These are phyloP conservation scores for Pseudomyrmex sp. DNA, from an alignment of 1,140 invertebrate species.

Conservation along the genomic window DNA sequence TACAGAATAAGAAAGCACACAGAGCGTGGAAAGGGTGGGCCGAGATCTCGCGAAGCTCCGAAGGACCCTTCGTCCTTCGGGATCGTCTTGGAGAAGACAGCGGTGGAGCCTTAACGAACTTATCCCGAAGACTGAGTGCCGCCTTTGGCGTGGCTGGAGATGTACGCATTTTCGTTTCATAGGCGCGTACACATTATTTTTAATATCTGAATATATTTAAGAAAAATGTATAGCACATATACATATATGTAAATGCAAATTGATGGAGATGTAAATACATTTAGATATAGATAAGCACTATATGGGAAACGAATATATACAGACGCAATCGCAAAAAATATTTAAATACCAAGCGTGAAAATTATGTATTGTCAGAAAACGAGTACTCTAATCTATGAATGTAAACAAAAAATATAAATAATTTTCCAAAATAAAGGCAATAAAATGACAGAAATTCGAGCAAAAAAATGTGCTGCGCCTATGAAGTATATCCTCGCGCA, in stretches of 20 bases:
- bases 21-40: slow-evolving; percentile 8
- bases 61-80: slow-evolving; percentile 68
- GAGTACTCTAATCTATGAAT: neutral
- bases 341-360: neutral
- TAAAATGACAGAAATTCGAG: neutral
- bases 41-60: slow-evolving; percentile 59
- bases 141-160: slow-evolving; percentile 57
- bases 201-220: slow-evolving; percentile 16
- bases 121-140: slow-evolving; percentile 75
- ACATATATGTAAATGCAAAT: too few relatives aligned
- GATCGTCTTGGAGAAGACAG: slow-evolving; percentile 70
- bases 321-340: neutral
- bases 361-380: neutral
- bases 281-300: neutral
- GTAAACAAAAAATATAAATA: neutral
- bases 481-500: slow-evolving; percentile 37
- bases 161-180: slow-evolving; percentile 52
- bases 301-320: neutral
- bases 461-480: slow-evolving; percentile 42
- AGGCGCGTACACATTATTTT: slow-evolving; percentile 32
- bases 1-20: too few relatives aligned
- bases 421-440: neutral
- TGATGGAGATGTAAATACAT: neutral
- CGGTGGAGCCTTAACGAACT: slow-evolving; percentile 78
- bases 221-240: neutral